phyloP scores from a whole-genome alignment of 2,888 invertebrate species.

The Stenichneumon culpator region DNA sequence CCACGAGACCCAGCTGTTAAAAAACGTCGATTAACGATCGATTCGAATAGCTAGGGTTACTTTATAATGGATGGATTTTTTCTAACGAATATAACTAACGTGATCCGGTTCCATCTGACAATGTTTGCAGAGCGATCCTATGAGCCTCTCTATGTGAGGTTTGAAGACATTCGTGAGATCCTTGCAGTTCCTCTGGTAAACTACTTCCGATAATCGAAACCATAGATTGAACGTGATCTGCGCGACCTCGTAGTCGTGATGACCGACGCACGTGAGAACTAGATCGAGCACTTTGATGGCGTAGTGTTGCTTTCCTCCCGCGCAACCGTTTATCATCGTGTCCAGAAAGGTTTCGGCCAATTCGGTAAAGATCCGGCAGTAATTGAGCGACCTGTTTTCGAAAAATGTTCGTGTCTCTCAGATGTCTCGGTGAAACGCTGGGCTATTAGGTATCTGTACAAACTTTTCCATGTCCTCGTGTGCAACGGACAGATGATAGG shows the following conservation, averaged over 20 bases:
- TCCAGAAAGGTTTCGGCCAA: conserved; percentile 96
- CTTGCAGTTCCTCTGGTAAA: conserved; percentile 95
- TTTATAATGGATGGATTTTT: conserved; percentile 14
- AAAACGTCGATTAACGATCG: neutral
- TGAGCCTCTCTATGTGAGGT: conserved; percentile 96
- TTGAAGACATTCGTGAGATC: conserved; percentile 93
- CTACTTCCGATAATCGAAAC: conserved; percentile 97
- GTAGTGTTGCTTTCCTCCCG: conserved; percentile 89
- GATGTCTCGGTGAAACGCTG: conserved; percentile 7
- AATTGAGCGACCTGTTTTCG: conserved; percentile 91
- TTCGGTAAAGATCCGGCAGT: conserved; percentile 97
- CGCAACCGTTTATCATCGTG: conserved; percentile 90
- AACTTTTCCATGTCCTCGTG: conserved; percentile 96
- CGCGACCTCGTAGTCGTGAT: conserved; percentile 97
- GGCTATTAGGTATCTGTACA: neutral
- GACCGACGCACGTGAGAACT: conserved; percentile 96
- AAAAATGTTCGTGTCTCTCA: conserved; percentile 48
- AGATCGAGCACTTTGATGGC: conserved; percentile 94
- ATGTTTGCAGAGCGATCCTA: conserved; percentile 95
- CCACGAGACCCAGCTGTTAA: conserved; percentile 81
- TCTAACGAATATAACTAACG: conserved; percentile 85
- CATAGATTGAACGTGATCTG: conserved; percentile 98
- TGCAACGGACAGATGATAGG: conserved; percentile 96
- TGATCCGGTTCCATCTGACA: conserved; percentile 98
- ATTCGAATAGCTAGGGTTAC: neutral